Base-by-base conservation (phyloP, 2,113 vertebrate genomes). In the Theristicus caerulescens region DNA sequence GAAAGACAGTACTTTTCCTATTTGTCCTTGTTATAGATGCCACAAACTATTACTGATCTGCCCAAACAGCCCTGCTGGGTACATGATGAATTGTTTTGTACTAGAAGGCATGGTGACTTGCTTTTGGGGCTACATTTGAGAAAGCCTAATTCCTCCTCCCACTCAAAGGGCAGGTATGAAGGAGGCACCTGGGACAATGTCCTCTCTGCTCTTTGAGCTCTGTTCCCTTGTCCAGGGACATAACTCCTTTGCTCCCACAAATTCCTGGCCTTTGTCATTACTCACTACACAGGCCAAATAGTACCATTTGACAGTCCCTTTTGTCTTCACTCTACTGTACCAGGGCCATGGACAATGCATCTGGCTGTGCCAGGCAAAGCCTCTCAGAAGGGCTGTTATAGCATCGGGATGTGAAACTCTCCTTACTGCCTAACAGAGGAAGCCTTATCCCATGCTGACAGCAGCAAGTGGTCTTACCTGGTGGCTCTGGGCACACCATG, bases 271-370 rank as follows among this genome's bases (percentile, higher is more conserved):
- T 22, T 65, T 70, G 20, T 47, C 21, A 18, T 31, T 46, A 27
- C 44, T 55, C 38, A 10, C 16, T 74, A 13, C n/a, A 34, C 7
- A 44, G 57, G 29, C 32, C 61, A 78, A 40, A 42, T 12, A 49
- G 10, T 25, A 18, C 3, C 14, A 13, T 47, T 62, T 32, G 17
- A 36, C 42, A 5, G 26, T 9, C 13, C 20, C 58, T 83, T 77
- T 59, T 74, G 6, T 40, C 46, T 70, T 36, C 29, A 9, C 7
- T 58, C 12, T 34, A 22, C 2, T 49, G n/a, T 62, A n/a, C 32
- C 51, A 62, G n/a, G 27, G 47, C n/a, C 49, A 24, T 0, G 1
- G 26, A n/a, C 18, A 61, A 21, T 7, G 7, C 0, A 0, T 26
- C 36, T 2, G 2, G 6, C 36, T 44, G 4, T 51, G 27, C 10